These are phyloP conservation scores for Cydia strobilella DNA, from an alignment of 1,140 invertebrate genomes.

Conservation along the genomic window DNA sequence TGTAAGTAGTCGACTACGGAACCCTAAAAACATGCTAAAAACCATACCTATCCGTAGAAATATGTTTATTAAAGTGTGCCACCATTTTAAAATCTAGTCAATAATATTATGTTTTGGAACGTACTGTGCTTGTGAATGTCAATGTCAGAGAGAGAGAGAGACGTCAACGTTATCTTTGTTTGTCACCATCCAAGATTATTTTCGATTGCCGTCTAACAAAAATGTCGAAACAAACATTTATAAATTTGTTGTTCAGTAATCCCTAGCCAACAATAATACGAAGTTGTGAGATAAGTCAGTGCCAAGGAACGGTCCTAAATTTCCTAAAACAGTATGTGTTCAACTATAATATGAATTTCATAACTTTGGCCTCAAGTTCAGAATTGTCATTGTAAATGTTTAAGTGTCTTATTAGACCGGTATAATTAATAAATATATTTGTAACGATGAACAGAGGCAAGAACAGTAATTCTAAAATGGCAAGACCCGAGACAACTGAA, in stretches of 20 bases:
- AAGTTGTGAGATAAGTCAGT: background rate
- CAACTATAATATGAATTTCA: constrained; percentile 13
- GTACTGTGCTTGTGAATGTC: background rate
- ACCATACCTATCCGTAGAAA: too few relatives aligned
- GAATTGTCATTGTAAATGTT: constrained; percentile 17
- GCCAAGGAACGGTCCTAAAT: background rate
- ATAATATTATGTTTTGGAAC: background rate
- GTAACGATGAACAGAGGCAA: constrained; percentile 72
- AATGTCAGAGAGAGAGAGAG: background rate
- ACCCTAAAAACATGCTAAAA: too few relatives aligned
- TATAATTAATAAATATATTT: constrained; percentile 48
- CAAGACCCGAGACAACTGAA: constrained; percentile 46
- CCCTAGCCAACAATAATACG: constrained; percentile 11
- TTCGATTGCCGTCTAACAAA: background rate
- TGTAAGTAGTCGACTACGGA: too few relatives aligned
- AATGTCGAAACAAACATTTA: background rate
- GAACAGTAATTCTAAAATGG: constrained; percentile 60
- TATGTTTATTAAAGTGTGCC: too few relatives aligned
- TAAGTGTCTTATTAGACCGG: constrained; percentile 44
- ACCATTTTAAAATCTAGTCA: background rate
- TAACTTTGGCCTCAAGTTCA: constrained; percentile 3
- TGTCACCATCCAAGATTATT: constrained; percentile 1
- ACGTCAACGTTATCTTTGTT: background rate
- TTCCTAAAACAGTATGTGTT: constrained; percentile 19
- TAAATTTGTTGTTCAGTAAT: constrained; percentile 22